phyloP scores from a whole-genome alignment of 1,140 invertebrate genomes.

The Meteorus sp. region DNA sequence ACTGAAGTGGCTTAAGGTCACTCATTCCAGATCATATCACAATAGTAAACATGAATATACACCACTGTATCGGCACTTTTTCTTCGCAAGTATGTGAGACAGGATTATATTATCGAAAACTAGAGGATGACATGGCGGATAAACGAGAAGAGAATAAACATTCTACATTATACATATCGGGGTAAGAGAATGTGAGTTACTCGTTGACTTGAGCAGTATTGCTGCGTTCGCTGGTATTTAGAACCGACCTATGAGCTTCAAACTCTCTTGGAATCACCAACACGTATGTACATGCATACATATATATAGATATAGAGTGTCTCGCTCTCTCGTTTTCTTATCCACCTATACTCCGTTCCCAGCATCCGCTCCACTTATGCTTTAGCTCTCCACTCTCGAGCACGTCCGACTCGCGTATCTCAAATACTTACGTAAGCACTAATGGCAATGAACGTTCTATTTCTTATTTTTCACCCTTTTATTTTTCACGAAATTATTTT shows the following conservation, averaged over 20 bases:
- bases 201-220: constrained; percentile 11
- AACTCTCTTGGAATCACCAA: constrained; percentile 13
- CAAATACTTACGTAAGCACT: constrained; percentile 18
- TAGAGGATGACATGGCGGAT: too few species aligned
- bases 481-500: too few species aligned
- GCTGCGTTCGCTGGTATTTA: not conserved
- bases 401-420: constrained; percentile 13
- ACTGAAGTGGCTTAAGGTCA: too few species aligned
- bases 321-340: not conserved
- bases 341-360: not conserved
- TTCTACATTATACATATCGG: too few species aligned
- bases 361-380: not conserved
- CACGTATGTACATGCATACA: constrained; percentile 1
- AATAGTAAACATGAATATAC: too few species aligned
- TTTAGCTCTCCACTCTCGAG: constrained; percentile 7
- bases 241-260: not conserved
- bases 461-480: constrained; percentile 2
- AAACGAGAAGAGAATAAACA: too few species aligned
- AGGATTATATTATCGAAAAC: too few species aligned
- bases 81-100: too few species aligned
- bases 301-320: not conserved
- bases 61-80: too few species aligned
- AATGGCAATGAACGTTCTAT: constrained; percentile 13
- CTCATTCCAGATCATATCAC: too few species aligned
- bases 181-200: not conserved